A percentile compares a stretch with the other conserved stretches of the same genome.
These are phyloP conservation scores for Cardiocondyla obscurior DNA, from an alignment of 1,140 invertebrate genomes.

Conservation along the genomic window DNA sequence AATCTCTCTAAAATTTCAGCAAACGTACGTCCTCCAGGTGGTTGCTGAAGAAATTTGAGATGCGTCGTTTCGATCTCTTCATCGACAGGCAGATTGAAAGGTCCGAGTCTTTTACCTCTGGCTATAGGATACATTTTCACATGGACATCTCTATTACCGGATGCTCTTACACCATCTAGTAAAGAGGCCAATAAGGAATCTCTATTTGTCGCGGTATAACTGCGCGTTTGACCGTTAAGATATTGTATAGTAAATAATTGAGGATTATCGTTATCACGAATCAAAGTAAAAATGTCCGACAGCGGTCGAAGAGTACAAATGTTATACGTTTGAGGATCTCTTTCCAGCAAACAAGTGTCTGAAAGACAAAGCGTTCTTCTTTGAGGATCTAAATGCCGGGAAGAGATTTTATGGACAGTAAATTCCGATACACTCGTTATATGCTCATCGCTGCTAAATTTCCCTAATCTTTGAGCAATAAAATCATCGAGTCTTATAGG, in stretches of 20 bases:
- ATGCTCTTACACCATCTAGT: conserved; percentile 97
- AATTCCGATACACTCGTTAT: conserved; percentile 97
- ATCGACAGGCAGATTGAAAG: conserved; percentile 94
- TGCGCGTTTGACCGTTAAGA: conserved; percentile 94
- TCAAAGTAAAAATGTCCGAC: conserved; percentile 95
- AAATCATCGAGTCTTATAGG: conserved; percentile 94
- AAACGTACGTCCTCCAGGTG: conserved; percentile 86
- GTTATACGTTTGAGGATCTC: conserved; percentile 98
- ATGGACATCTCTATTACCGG: conserved; percentile 98
- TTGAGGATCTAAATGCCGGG: conserved; percentile 91
- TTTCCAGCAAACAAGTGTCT: conserved; percentile 97
- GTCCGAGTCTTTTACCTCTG: conserved; percentile 94
- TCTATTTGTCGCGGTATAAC: conserved; percentile 94
- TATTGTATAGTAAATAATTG: conserved; percentile 98
- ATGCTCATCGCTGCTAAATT: conserved; percentile 92
- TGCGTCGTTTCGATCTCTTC: conserved; percentile 97
- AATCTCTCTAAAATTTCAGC: conserved; percentile 94
- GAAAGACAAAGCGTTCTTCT: conserved; percentile 96
- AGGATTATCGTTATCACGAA: conserved; percentile 95
- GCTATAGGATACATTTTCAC: conserved; percentile 94
- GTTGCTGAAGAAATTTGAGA: conserved; percentile 92
- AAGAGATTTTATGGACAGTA: conserved; percentile 93
- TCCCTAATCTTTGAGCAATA: conserved; percentile 93
- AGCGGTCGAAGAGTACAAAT: conserved; percentile 95
- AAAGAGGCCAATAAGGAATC: conserved; percentile 97